Evolutionary conservation across 1,140 invertebrate genomes (phyloP).

Genomic region (Fopius arisanus): DNA sequence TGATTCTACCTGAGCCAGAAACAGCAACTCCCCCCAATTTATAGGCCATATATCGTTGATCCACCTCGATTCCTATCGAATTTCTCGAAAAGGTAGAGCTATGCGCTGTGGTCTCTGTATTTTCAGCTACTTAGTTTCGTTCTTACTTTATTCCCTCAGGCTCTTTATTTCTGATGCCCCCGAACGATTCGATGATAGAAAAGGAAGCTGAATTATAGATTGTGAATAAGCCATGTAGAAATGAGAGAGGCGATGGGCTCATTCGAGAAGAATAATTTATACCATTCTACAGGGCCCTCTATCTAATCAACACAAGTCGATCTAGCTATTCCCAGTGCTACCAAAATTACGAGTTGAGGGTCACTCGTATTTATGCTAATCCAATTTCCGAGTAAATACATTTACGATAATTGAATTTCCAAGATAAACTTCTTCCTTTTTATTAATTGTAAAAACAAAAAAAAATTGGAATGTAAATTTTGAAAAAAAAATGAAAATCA

Average conservation of each 20-base stretch:
- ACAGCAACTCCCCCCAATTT: not conserved
- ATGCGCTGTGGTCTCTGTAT: not conserved
- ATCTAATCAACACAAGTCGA: slow-evolving; percentile 2
- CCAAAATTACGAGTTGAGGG: not conserved
- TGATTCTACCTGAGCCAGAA: not conserved
- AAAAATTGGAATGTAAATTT: too few species aligned
- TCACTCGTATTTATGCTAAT: not conserved
- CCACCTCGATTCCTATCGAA: slow-evolving; percentile 4
- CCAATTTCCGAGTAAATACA: not conserved
- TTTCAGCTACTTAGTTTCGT: not conserved
- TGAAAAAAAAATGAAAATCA: too few species aligned
- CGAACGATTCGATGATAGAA: not conserved
- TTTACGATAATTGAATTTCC: not conserved
- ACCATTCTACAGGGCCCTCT: not conserved
- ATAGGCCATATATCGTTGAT: slow-evolving; percentile 2
- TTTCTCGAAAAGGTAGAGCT: not conserved
- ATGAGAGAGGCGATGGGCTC: not conserved
- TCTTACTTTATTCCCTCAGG: not conserved
- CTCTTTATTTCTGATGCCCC: too few species aligned
- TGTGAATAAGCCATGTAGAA: not conserved
- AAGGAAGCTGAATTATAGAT: not conserved
- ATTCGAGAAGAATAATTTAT: not conserved
- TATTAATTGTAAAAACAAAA: too few species aligned
- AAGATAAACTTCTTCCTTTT: too few species aligned
- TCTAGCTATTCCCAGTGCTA: not conserved